Evolutionary conservation across 2,888 invertebrate genomes (phyloP).

Genomic region (Calliphora vomitoria): DNA sequence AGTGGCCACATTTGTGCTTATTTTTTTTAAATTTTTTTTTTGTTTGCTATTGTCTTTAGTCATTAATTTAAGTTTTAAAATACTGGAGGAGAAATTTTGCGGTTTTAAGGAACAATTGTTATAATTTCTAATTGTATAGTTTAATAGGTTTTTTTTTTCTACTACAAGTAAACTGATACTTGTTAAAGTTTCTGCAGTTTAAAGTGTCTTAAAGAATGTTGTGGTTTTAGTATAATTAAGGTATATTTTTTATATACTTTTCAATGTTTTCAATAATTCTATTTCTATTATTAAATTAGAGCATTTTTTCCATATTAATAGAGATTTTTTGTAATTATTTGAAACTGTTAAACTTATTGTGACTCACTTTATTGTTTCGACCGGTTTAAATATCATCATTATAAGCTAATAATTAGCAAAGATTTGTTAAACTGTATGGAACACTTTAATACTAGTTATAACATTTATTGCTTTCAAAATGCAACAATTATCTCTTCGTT

Average conservation of each 20-base stretch:
- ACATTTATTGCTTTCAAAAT: background rate
- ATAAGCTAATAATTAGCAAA: too few relatives aligned
- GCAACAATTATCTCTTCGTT: background rate
- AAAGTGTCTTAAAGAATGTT: background rate
- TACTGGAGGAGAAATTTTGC: conserved; percentile 31
- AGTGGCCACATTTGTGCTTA: conserved; percentile 7
- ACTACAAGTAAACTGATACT: background rate
- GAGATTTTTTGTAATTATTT: too few relatives aligned
- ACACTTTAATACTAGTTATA: too few relatives aligned
- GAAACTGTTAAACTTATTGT: too few relatives aligned
- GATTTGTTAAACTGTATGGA: too few relatives aligned
- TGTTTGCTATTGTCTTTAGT: background rate
- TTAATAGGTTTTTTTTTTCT: background rate
- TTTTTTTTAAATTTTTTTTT: background rate
- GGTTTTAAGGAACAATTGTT: conserved; percentile 27
- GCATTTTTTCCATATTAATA: too few relatives aligned
- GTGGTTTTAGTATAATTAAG: background rate
- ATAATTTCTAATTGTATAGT: conserved; percentile 10
- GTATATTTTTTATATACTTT: background rate
- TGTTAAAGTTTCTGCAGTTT: background rate
- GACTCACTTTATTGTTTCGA: too few relatives aligned
- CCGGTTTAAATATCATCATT: too few relatives aligned
- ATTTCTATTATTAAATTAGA: too few relatives aligned
- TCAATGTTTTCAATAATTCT: too few relatives aligned
- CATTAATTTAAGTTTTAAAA: background rate